Base-by-base conservation (phyloP, 2,113 vertebrate genomes). In the Condylura cristata region DNA sequence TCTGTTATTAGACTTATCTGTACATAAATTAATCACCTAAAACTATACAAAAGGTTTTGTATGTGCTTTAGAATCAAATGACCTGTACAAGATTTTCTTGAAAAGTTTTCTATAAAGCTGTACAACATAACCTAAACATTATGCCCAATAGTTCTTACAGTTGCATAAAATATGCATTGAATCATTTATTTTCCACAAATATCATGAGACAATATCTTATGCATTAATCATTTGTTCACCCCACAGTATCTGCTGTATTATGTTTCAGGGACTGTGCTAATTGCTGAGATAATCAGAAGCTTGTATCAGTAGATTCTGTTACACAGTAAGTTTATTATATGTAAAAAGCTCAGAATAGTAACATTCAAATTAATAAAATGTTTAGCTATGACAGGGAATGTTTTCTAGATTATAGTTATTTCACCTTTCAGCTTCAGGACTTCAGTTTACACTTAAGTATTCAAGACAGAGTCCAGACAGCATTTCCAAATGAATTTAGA, bases 51-150 rank as follows among this genome's bases (percentile, higher is more conserved):
- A 82, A 60, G 9, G 12, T 30, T 7, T 72, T 82, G 7, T 6
- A 56, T 26, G 1, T 76, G 5, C 22, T 60, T 22, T 86, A 90
- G 51, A 82, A 32, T 86, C 12, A 46, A 75, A 86, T 34, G 30
- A 76, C 16, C 30, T 24, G 51, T 32, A 8, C 16, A 5, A 39
- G 22, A 0, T 81, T 61, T 22, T 72, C 63, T 37, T 86, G 66
- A 68, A 91, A 91, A 89, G 9, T 75, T 48, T 94, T 88, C 22
- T 58, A 65, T 82, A 78, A 56, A 92, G 46, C 2, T 44, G 10
- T 30, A 34, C 14, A 75, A 39, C 8, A 13, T 28, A 32, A 30
- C 16, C 10, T 75, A 70, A 63, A 61, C 63, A 76, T 41, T 53
- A 72, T 39, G 3, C 80, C 18, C 76, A 16, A 5, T 72, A 16